Evolutionary conservation across 2,888 invertebrate genomes (phyloP), one percentile per base, ranked within the genome.

Genomic region (Meganola albula): DNA sequence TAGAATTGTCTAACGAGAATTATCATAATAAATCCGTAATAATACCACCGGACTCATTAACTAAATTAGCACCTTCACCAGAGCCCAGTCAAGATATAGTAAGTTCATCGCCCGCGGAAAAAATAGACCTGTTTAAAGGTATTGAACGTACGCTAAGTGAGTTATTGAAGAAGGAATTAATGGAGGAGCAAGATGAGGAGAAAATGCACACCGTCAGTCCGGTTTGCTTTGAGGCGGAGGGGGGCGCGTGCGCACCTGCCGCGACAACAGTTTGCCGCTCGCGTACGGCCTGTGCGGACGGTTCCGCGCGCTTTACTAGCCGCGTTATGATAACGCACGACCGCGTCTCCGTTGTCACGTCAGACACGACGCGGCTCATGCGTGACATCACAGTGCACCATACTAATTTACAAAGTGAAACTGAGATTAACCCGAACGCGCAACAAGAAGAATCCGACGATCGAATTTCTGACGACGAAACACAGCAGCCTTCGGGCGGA

Each of bases 291-390:
- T 75, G 82, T 63, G 78, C 79, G 77, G 86, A 86, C 79, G 88
- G 87, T 48, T 76, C 88, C 68, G 90, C 91, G 78, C 92, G 92
- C 73, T 95, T 94, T 76, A 93, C 93, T 65, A 94, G 94, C 88
- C 90, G 94, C 88, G 93, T 95, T 78, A 94, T 94, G 93, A 95
- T 95, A 85, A 94, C 94, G 65, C 93, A 93, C 86, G 91, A 92
- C 74, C 88, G 71, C 72, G 92, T 93, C 63, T 92, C 90, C 79
- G 91, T 93, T 54, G 90, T 92, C 72, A 91, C 92, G 64, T 90
- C 90, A 60, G 92, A 92, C 70, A 92, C 92, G 62, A 92, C 92
- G 64, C 91, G 89, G 65, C 83, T 92, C 58, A 88, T 92, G 72
- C 89, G 82, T 57, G 88, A 89, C 67, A 88, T 91, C 48, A 87